These are phyloP conservation scores for Lacanobia oleracea DNA, from an alignment of 2,888 invertebrate species.

Conservation along the genomic window DNA sequence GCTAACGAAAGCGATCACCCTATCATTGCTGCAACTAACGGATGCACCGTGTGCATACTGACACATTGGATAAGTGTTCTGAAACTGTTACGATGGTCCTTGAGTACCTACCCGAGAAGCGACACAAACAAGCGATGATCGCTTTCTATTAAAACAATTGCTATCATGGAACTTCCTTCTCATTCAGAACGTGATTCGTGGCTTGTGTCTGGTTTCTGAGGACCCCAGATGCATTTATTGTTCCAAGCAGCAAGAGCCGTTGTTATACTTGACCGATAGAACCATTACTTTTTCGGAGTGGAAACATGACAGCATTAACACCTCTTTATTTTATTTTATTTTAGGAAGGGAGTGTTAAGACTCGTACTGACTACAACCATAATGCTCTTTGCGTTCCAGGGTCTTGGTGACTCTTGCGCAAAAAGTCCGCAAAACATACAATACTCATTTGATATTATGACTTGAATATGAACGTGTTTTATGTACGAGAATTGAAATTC, in stretches of 20 bases:
- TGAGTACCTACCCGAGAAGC: slow-evolving; percentile 9
- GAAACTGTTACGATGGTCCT: slow-evolving; percentile 17
- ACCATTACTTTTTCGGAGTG: not conserved
- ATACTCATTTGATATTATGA: too few relatives aligned
- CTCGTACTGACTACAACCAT: too few relatives aligned
- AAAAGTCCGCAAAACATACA: too few relatives aligned
- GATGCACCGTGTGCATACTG: slow-evolving; percentile 20
- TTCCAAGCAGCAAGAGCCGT: too few relatives aligned
- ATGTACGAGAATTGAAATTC: too few relatives aligned
- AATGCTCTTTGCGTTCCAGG: too few relatives aligned
- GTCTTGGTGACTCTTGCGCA: too few relatives aligned
- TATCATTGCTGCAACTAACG: slow-evolving; percentile 1
- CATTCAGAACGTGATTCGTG: not conserved
- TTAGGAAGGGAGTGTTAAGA: too few relatives aligned
- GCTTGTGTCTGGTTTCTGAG: not conserved
- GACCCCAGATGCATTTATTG: not conserved
- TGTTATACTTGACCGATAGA: not conserved
- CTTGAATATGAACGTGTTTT: too few relatives aligned
- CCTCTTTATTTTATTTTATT: too few relatives aligned
- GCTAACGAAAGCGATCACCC: slow-evolving; percentile 2
- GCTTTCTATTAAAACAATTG: slow-evolving; percentile 17
- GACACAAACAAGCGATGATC: slow-evolving; percentile 13
- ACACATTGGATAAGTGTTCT: slow-evolving; percentile 44
- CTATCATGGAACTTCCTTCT: not conserved
- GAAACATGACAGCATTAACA: not conserved